Conservation (phyloP, 2,113 vertebrate species). For the Serinus canaria region DNA sequence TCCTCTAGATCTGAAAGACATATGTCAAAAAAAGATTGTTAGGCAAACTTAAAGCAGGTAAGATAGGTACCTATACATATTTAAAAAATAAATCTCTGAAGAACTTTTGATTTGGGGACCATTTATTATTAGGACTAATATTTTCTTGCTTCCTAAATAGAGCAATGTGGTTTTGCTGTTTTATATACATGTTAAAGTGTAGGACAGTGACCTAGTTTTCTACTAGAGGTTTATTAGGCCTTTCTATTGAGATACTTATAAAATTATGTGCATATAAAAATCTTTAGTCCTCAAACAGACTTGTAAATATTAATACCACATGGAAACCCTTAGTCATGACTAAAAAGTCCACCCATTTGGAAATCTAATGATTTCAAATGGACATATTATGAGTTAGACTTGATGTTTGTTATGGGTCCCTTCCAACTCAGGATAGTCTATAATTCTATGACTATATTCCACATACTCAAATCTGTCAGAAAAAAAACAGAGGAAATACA, state of each 20-base stretch:
- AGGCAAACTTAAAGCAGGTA: not conserved
- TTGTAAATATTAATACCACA: not conserved
- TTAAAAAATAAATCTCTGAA: not conserved
- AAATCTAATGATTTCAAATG: not conserved
- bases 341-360: not conserved
- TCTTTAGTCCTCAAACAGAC: not conserved
- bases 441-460: not conserved
- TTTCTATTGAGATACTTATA: not conserved
- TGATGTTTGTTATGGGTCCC: fast-evolving
- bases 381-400: not conserved
- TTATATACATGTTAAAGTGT: not conserved
- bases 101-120: not conserved
- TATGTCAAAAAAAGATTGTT: not conserved
- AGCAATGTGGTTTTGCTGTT: fast-evolving
- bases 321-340: not conserved
- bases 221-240: not conserved
- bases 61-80: not conserved
- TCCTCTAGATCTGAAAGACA: not conserved
- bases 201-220: not conserved
- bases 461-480: not conserved
- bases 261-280: not conserved
- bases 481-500: not conserved
- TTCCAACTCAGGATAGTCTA: not conserved
- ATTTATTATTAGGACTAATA: not conserved
- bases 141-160: not conserved